Conservation (phyloP, 1,140 invertebrate species). For the Drosophila sp. region DNA sequence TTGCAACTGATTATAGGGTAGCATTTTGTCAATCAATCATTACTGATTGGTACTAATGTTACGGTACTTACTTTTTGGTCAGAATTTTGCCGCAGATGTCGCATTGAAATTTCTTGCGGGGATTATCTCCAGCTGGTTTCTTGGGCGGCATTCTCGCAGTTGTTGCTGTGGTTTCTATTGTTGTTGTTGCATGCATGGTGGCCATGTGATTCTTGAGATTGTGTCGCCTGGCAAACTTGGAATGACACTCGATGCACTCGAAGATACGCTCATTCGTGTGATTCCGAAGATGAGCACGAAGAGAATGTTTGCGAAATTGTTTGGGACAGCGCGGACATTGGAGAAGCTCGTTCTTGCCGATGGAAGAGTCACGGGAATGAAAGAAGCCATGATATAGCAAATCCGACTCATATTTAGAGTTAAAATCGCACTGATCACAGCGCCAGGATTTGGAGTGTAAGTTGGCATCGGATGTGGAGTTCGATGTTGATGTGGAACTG, state of each 20-base stretch:
- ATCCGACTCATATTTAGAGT: slow-evolving; percentile 67
- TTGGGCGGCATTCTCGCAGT: background rate
- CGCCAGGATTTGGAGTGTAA: slow-evolving; percentile 26
- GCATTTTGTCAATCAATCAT: background rate
- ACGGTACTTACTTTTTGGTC: slow-evolving; percentile 87
- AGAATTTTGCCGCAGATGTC: slow-evolving; percentile 87
- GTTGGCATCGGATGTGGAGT: background rate
- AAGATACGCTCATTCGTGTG: slow-evolving; percentile 93
- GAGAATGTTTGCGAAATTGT: slow-evolving; percentile 88
- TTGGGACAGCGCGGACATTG: slow-evolving; percentile 89
- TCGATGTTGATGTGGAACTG: background rate
- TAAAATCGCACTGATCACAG: slow-evolving; percentile 72
- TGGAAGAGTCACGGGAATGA: slow-evolving; percentile 72
- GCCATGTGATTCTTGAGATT: slow-evolving; percentile 87
- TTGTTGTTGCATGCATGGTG: slow-evolving; percentile 80
- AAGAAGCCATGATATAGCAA: slow-evolving; percentile 74
- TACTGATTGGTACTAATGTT: too few species aligned
- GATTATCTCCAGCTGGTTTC: background rate
- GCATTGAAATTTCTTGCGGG: slow-evolving; percentile 85
- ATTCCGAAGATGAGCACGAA: slow-evolving; percentile 89
- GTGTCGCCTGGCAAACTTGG: slow-evolving; percentile 88
- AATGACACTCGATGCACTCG: slow-evolving; percentile 86
- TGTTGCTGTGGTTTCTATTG: background rate
- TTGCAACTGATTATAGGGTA: background rate
- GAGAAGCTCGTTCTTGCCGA: slow-evolving; percentile 85